Conservation (phyloP, 2,888 invertebrate genomes). For the Megaustenia siamemsis region DNA sequence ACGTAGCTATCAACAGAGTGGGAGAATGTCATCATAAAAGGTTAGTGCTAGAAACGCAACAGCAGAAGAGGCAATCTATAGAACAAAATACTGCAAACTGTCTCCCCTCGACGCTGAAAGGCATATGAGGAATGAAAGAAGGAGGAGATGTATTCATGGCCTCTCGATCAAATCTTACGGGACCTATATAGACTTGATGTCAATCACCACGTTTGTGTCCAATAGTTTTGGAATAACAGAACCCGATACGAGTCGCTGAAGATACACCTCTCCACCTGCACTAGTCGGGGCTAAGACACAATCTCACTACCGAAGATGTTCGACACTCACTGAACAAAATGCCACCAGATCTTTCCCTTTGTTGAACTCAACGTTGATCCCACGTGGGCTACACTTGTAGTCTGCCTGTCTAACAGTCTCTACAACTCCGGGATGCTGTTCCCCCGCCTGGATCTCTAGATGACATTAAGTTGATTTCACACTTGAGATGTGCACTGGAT, state of each 20-base stretch:
- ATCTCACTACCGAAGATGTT: background rate
- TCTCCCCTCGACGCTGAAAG: no score
- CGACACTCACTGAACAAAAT: background rate
- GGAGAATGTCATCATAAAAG: no score
- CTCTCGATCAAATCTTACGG: no score
- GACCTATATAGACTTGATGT: no score
- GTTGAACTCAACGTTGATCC: background rate
- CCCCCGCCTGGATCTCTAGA: background rate
- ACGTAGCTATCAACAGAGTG: no score
- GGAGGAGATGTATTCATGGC: no score
- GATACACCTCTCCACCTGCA: conserved; percentile 6
- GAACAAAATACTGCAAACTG: no score
- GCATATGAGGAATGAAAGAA: no score
- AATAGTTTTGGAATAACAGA: background rate
- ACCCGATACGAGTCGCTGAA: background rate
- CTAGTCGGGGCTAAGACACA: background rate
- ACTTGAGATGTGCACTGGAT: conserved; percentile 10
- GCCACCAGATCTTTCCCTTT: background rate
- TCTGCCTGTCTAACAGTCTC: no score
- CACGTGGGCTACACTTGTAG: conserved; percentile 17
- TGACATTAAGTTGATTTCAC: conserved; percentile 17
- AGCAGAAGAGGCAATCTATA: no score
- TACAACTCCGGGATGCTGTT: background rate
- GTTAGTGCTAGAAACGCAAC: no score
- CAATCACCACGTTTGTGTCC: background rate